Evolutionary conservation across 2,797 vertebrate species (phyloP), one percentile per base, ranked within the genome.

Genomic region (Helarctos malayanus): DNA sequence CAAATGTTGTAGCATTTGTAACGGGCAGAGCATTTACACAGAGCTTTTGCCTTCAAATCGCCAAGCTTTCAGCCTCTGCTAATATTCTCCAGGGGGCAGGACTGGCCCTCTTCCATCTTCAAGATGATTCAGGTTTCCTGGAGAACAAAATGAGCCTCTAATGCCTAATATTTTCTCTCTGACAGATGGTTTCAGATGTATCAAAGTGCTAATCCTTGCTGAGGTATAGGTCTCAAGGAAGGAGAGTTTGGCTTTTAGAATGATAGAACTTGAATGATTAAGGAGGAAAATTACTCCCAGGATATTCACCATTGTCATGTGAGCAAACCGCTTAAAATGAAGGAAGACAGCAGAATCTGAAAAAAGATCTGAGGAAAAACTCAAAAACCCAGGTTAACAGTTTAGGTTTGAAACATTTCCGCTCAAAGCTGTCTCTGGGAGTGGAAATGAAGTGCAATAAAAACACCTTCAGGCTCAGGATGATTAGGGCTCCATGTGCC

Each of bases 141-240:
- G 91, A 97, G 97, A 96, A 97, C 96, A 95, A 95, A 98, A 97
- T 85, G 95, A 96, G 93, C 76, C 96, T 96, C 95, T 97, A 94
- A 98, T 95, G 96, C 87, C 94, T 88, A 83, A 95, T 97, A 97
- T 97, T 97, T 98, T 91, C 94, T 97, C 97, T 71, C 94, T 97
- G 97, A 97, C 98, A 98, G 94, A 97, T 97, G 97, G 97, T 83
- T 98, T 97, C 93, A 94, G 94, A 97, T 91, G 87, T 95, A 98
- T 97, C 96, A 95, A 95, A 97, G 87, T 90, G 95, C 96, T 97
- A 97, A 97, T 97, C 96, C 94, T 96, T 75, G 83, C 97, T 96
- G 96, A 98, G 92, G 94, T 94, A 94, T 93, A 94, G 93, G 97
- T 97, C 98, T 98, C 97, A 35, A 89, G 97, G 96, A 98, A 98